Conservation (phyloP, 2,113 vertebrate genomes). For the Macrotus californicus region DNA sequence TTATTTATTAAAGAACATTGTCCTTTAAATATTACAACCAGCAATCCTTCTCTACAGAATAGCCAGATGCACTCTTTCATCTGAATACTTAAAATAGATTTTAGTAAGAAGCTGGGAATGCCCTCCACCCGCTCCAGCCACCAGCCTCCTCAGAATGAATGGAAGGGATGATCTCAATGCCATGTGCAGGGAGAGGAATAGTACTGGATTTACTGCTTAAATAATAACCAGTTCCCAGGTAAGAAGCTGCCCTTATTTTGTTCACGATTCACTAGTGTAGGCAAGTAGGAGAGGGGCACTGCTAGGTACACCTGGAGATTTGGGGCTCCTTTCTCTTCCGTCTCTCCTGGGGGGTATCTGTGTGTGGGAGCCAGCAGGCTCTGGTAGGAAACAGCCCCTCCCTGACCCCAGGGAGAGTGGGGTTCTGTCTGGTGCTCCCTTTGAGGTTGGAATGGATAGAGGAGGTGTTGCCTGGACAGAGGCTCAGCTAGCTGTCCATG, state of each 20-base stretch:
- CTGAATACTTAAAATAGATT: not conserved
- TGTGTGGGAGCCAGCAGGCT: not conserved
- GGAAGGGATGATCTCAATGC: not conserved
- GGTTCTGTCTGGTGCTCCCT: not conserved
- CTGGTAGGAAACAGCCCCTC: accelerated
- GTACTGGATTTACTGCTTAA: not conserved
- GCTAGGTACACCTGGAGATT: accelerated
- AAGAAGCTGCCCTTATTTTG: not conserved
- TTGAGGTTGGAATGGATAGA: not conserved
- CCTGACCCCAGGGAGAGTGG: not conserved
- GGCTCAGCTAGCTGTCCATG: not conserved
- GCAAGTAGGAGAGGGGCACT: not conserved
- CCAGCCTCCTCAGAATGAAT: not conserved
- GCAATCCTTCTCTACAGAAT: not conserved
- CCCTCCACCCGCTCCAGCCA: accelerated
- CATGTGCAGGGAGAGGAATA: accelerated
- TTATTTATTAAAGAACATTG: not conserved
- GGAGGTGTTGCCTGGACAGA: not conserved
- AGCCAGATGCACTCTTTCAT: not conserved
- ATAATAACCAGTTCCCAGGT: not conserved
- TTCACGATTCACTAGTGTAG: not conserved
- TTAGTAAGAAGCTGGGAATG: not conserved
- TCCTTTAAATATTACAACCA: not conserved
- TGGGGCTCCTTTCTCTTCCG: not conserved
- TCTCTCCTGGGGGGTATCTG: not conserved